Evolutionary conservation across 2,888 invertebrate genomes (phyloP).

Genomic region (Cephus pulcher): DNA sequence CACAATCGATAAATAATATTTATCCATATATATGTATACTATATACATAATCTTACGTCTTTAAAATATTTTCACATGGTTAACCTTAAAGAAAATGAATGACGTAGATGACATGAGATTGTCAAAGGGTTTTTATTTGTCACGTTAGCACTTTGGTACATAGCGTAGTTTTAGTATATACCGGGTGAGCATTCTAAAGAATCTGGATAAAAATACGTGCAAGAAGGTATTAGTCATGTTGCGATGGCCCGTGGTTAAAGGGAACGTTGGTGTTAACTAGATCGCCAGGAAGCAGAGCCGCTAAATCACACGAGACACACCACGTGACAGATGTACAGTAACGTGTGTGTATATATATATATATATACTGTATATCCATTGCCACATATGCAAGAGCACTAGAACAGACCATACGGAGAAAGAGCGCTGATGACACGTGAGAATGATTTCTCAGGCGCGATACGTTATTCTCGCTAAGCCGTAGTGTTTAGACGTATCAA

Average conservation of each 20-base stretch:
- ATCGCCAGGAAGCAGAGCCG: conserved; percentile 52
- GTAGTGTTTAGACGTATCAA: conserved; percentile 45
- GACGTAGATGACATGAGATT: neutral
- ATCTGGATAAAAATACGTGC: conserved; percentile 54
- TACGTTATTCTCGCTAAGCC: neutral
- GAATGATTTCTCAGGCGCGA: neutral
- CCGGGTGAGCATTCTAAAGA: neutral
- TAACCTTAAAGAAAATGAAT: neutral
- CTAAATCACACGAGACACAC: conserved; percentile 49
- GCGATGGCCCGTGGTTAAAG: conserved; percentile 22
- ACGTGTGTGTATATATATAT: neutral
- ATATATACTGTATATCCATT: neutral
- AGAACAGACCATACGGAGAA: neutral
- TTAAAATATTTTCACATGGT: neutral
- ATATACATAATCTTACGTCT: neutral
- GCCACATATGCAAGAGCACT: neutral
- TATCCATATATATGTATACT: neutral
- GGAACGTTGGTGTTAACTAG: conserved; percentile 47
- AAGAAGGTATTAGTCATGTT: conserved; percentile 50
- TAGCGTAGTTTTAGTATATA: neutral
- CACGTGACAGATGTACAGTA: conserved; percentile 7
- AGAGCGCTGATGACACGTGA: conserved; percentile 7
- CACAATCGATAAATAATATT: neutral
- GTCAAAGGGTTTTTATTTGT: neutral
- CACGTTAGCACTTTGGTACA: neutral